Evolutionary conservation across 2,888 invertebrate species (phyloP), one percentile per base, ranked within the genome.

Genomic region (Limnephilus auricula): DNA sequence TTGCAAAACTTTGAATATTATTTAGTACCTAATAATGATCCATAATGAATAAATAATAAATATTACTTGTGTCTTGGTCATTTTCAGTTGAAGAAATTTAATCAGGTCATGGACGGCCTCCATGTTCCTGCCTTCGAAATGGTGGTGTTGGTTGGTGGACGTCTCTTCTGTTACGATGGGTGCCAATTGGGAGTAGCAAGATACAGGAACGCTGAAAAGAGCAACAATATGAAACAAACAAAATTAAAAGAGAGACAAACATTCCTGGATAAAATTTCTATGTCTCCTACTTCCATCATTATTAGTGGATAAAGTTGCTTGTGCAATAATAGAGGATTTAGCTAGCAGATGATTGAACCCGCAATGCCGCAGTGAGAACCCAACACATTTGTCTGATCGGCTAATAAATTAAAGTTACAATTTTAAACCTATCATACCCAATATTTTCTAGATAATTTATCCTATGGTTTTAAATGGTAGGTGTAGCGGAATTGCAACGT

Each of bases 111-210:
- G 96, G 90, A 99, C 94, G 2, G 98, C 97, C 93, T 97, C 97
- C 97, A 99, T 97, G 94, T 98, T 98, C 93, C 97, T 96, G 18
- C 97, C 97, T 93, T 98, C 97, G 94, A 96, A 98, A 89, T 96
- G 95, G 92, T 96, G 95, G 88, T 95, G 94, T 86, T 96, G 95
- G 92, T 96, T 95, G 2, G 94, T 94, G 34, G 94, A 94, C 90
- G 95, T 94, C 45, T 95, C 95, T 89, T 96, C 95, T 79, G 95
- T 95, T 89, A 97, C 94, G 10, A 96, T 95, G 3, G 96, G 96
- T 87, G 98, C 96, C 50, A 99, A 95, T 94, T 97, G 97, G 90
- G 96, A 96, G 94, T 98, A 98, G 94, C 97, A 98, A 91, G 95
- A 96, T 34, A 96, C 95, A n/a, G 98, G 98, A 93, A 99, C 97